These are phyloP conservation scores for Oostethus manadensis DNA, from an alignment of 2,113 vertebrate genomes.

Conservation along the genomic window DNA sequence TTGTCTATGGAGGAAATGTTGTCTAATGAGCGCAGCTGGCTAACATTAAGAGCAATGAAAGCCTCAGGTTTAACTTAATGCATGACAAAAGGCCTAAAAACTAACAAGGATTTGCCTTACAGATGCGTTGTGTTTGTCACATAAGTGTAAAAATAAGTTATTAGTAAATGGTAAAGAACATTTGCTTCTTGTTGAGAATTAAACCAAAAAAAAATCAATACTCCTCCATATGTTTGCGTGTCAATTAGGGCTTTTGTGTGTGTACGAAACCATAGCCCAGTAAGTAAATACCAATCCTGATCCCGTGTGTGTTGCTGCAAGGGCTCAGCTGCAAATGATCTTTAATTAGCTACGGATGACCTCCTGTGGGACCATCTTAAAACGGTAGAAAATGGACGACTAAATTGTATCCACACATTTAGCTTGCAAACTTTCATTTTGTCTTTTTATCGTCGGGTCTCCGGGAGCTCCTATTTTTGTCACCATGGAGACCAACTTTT, in stretches of 20 bases:
- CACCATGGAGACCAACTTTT: constrained; percentile 18
- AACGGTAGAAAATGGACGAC: constrained; percentile 27
- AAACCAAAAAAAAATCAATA: no score
- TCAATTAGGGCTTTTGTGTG: no score
- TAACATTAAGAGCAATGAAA: no score
- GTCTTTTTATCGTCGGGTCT: not conserved
- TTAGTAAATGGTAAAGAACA: not conserved
- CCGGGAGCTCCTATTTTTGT: constrained; percentile 16
- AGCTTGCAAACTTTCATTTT: constrained; percentile 10
- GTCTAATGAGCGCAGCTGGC: no score
- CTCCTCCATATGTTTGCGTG: no score
- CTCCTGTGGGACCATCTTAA: constrained; percentile 37
- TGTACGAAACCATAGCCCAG: not conserved
- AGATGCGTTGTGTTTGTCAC: not conserved
- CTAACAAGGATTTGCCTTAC: not conserved
- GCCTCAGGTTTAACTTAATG: no score
- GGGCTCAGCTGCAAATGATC: constrained; percentile 52
- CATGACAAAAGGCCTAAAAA: no score
- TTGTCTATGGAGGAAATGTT: no score
- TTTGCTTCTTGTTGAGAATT: no score
- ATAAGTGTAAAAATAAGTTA: not conserved
- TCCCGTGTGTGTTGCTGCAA: not conserved
- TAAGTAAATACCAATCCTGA: not conserved
- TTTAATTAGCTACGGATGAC: constrained; percentile 58
- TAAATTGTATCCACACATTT: constrained; percentile 33